Percentiles rank a stretch among this genome's conserved stretches.
Conservation (phyloP, 2,797 vertebrate species). For the Cossypha niveicapilla region DNA sequence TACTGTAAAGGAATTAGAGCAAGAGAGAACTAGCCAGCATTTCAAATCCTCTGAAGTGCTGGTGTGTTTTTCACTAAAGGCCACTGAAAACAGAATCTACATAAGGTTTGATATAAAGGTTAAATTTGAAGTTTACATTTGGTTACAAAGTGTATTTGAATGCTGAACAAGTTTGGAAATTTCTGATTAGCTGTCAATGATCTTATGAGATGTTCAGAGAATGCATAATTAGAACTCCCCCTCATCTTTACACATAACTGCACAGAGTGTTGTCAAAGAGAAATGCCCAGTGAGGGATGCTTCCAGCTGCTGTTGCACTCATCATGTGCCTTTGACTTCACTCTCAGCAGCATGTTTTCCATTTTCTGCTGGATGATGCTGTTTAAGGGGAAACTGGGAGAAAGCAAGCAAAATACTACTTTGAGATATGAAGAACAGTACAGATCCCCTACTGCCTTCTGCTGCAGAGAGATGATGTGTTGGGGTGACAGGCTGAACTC, state of each 20-base stretch:
- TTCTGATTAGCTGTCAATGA: constrained; percentile 7
- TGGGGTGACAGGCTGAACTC: background rate
- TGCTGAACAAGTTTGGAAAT: background rate
- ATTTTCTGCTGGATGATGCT: background rate
- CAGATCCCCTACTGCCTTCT: background rate
- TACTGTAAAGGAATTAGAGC: background rate
- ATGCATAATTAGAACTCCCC: background rate
- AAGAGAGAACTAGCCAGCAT: background rate
- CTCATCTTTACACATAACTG: background rate
- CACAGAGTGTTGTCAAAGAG: background rate
- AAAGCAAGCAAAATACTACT: background rate
- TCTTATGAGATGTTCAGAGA: background rate
- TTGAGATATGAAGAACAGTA: background rate
- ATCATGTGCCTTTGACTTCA: background rate
- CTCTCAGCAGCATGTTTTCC: background rate
- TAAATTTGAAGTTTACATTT: background rate
- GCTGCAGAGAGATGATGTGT: background rate
- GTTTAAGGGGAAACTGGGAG: background rate
- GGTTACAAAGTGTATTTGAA: background rate
- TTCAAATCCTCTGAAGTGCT: background rate
- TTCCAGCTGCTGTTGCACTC: background rate
- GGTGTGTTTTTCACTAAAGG: background rate
- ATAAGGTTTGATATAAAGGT: background rate
- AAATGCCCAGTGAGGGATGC: background rate
- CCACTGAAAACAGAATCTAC: background rate